Evolutionary conservation across 2,888 invertebrate genomes (phyloP).

Genomic region (Andrena dorsata): DNA sequence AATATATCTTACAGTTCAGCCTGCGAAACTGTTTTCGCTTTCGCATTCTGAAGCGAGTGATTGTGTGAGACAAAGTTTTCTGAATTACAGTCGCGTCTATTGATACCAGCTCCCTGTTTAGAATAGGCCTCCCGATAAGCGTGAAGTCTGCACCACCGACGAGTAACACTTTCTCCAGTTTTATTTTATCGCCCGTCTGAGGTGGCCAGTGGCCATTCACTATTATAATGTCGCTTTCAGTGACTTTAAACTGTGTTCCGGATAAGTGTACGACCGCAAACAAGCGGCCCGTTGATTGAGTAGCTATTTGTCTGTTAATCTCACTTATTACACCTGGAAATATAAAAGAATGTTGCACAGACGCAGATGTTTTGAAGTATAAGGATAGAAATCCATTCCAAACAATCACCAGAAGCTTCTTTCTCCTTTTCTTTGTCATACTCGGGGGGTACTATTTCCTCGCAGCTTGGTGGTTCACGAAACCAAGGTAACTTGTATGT

Average conservation of each 20-base stretch:
- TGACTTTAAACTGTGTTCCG: slow-evolving; percentile 94
- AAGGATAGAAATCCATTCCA: not conserved
- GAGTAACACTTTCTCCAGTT: slow-evolving; percentile 93
- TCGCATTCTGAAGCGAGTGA: slow-evolving; percentile 91
- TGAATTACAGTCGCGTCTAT: slow-evolving; percentile 94
- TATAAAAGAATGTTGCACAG: not conserved
- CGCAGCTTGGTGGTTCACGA: slow-evolving; percentile 53
- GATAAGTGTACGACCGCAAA: slow-evolving; percentile 94
- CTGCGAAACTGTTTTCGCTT: slow-evolving; percentile 92
- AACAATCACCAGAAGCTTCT: slow-evolving; percentile 69
- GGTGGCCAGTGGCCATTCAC: slow-evolving; percentile 95
- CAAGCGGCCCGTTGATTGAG: slow-evolving; percentile 87
- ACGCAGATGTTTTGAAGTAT: not conserved
- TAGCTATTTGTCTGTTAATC: slow-evolving; percentile 88
- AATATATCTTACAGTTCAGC: slow-evolving; percentile 88
- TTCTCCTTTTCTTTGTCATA: slow-evolving; percentile 74
- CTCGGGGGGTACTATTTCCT: slow-evolving; percentile 70
- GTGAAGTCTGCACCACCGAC: slow-evolving; percentile 93
- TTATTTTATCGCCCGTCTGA: slow-evolving; percentile 91
- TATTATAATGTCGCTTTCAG: slow-evolving; percentile 93
- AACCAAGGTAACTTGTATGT: slow-evolving; percentile 74
- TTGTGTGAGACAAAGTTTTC: slow-evolving; percentile 92
- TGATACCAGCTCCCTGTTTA: slow-evolving; percentile 90
- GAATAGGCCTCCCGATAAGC: slow-evolving; percentile 91
- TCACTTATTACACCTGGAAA: slow-evolving; percentile 87